These are phyloP conservation scores for Camptogramma bilineatum DNA, from an alignment of 2,888 invertebrate species.

Conservation along the genomic window DNA sequence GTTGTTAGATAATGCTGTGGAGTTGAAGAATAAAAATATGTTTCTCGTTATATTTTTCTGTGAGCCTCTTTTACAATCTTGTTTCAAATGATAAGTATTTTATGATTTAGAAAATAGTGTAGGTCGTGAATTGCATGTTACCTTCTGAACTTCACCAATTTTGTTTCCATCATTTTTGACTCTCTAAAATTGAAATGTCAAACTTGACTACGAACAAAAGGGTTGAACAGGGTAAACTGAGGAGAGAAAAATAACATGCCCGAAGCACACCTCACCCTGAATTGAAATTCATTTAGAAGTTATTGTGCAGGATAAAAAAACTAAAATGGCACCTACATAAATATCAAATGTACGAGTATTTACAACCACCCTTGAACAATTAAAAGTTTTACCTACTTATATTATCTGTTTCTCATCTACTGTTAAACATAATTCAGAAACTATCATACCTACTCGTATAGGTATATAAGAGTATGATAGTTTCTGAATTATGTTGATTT, in stretches of 20 bases:
- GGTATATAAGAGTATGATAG: too few species aligned
- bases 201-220: constrained; percentile 50
- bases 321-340: too few species aligned
- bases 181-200: constrained; percentile 57
- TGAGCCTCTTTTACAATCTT: too few species aligned
- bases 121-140: background rate
- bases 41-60: background rate
- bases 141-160: background rate
- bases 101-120: background rate
- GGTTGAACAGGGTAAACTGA: constrained; percentile 47
- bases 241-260: constrained; percentile 52
- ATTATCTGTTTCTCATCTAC: too few species aligned
- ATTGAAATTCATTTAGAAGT: constrained; percentile 26
- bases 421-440: too few species aligned
- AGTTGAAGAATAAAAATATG: constrained; percentile 1
- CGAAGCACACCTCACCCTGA: constrained; percentile 52
- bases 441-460: too few species aligned
- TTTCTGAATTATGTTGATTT: too few species aligned
- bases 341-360: too few species aligned
- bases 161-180: constrained; percentile 4
- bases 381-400: too few species aligned
- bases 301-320: background rate
- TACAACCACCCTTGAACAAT: too few species aligned
- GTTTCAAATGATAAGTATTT: background rate
- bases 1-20: constrained; percentile 12